Evolutionary conservation across 2,888 invertebrate species (phyloP).

Genomic region (Morpho deidamia): DNA sequence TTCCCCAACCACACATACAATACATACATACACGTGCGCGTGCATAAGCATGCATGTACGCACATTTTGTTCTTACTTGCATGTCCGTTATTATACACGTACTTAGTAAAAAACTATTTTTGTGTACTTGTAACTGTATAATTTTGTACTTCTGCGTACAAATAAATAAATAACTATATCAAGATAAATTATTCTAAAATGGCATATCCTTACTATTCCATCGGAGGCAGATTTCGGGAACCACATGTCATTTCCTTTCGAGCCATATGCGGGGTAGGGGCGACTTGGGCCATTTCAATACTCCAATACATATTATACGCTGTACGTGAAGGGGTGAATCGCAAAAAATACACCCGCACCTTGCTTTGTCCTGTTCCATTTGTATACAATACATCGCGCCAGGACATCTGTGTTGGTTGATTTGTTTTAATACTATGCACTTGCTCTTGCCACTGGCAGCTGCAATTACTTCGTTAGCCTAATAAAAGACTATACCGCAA

Average conservation of each 20-base stretch:
- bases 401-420: neutral
- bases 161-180: too few relatives aligned
- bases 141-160: too few relatives aligned
- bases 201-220: conserved; percentile 38
- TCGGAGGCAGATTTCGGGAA: conserved; percentile 55
- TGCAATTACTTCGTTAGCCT: too few relatives aligned
- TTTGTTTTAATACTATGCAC: neutral
- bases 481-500: too few relatives aligned
- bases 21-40: too few relatives aligned
- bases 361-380: conserved; percentile 21
- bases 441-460: too few relatives aligned
- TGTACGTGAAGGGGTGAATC: conserved; percentile 28
- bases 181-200: neutral
- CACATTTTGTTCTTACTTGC: too few relatives aligned
- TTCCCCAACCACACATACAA: too few relatives aligned
- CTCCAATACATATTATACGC: conserved; percentile 39
- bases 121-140: too few relatives aligned
- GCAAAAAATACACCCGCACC: conserved; percentile 30
- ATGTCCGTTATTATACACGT: too few relatives aligned
- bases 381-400: neutral
- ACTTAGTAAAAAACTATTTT: too few relatives aligned
- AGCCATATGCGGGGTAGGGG: conserved; percentile 47
- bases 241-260: conserved; percentile 75
- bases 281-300: conserved; percentile 38
- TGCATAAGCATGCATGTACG: too few relatives aligned